Base-by-base conservation (phyloP, 30 jellyfish, hydroid and myxozoan genomes). In the Haliclystus octoradiatus region DNA sequence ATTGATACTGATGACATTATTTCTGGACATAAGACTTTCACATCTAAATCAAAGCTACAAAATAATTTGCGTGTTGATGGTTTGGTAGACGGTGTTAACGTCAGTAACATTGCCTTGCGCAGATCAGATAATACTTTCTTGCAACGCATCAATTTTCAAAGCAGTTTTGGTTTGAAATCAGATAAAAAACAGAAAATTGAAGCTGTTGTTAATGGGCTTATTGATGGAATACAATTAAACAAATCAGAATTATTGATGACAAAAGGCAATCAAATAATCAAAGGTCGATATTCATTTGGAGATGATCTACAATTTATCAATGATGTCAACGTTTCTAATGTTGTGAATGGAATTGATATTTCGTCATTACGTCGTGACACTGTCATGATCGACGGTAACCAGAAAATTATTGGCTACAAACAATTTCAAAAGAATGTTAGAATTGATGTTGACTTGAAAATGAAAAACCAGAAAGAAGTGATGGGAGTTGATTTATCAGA, bases 401-500 rank as follows among this genome's bases (percentile, higher is more conserved):
- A 83, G 34, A 66, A 66, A 50, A 71, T 89, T 1, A 64, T 75
- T 23, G 93, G 95, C 1, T 33, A 34, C 50, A 52, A 63, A 28
- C 47, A 2, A 0, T 81, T 89, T 47, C 23, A 28, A 9, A 24
- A 68, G 0, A 67, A 69, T 2, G n/a, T 89, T 4, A 19, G 65
- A 0, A 46, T 89, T 28, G 26, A n/a, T 0, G 86, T 74, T 5
- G 65, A 81, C 62, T 27, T 89, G 63, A 33, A 23, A 29, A 66
- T 89, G 86, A 69, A 74, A 2, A 69, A 53, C 14, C 71, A 75
- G 13, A 72, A 50, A 51, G 74, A 78, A 33, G 63, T 76, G 23
- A 78, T 78, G 49, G 72, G 61, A 26, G 94, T 89, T 1, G 98
- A 81, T 75, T 69, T 89, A 4, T 89, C 98, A 3, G 95, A 82